phyloP scores from a whole-genome alignment of 2,888 invertebrate genomes.

The Phortica okadai region DNA sequence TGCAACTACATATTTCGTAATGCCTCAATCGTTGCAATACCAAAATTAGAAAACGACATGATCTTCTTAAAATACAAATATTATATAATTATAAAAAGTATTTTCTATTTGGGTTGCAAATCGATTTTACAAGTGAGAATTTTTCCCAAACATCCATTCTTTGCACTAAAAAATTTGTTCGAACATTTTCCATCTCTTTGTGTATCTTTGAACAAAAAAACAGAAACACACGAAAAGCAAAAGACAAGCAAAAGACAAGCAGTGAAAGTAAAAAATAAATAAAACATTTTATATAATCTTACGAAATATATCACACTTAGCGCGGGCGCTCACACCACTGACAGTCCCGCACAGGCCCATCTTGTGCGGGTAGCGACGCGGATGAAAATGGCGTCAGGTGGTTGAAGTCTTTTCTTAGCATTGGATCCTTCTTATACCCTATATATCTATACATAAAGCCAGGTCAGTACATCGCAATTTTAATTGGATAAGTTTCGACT shows the following conservation, averaged over 20 bases:
- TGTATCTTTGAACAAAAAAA: not conserved
- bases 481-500: too few relatives aligned
- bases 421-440: constrained; percentile 49
- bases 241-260: constrained; percentile 39
- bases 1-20: too few relatives aligned
- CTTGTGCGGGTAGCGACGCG: constrained; percentile 35
- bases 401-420: constrained; percentile 45
- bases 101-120: too few relatives aligned
- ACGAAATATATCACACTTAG: constrained; percentile 77
- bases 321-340: constrained; percentile 49
- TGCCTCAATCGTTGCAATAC: too few relatives aligned
- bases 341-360: not conserved
- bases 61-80: too few relatives aligned
- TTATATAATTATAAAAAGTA: too few relatives aligned
- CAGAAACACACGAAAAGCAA: constrained; percentile 31
- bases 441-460: constrained; percentile 39
- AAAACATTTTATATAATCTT: constrained; percentile 76
- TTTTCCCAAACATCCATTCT: too few relatives aligned
- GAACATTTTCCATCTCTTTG: not conserved
- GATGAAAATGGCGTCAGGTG: constrained; percentile 35
- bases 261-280: constrained; percentile 60
- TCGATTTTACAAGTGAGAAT: too few relatives aligned
- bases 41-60: too few relatives aligned
- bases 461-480: not conserved
- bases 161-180: not conserved